Evolutionary conservation across 2,888 invertebrate genomes (phyloP), one percentile per base, ranked within the genome.

Genomic region (Euzophera pinguis): DNA sequence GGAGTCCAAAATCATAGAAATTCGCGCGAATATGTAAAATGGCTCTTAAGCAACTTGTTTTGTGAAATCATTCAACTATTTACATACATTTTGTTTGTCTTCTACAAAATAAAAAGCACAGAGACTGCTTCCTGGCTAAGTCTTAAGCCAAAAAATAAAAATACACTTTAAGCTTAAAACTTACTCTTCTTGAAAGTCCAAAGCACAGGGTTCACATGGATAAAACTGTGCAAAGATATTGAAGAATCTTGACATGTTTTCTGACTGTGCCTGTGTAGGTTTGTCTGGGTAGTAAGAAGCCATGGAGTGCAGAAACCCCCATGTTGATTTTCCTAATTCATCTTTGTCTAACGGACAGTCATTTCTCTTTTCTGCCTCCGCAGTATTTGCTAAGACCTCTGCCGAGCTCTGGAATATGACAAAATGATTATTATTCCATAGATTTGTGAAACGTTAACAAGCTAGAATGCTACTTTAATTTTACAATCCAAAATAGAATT

Each of bases 301-400:
- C 94, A 99, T 98, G 0, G 99, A 97, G 76, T 99, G 99, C 1
- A 99, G 91, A 63, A 99, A 93, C 5, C 96, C 94, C 99, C 99
- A 99, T 1, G 99, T 96, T 49, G 93, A 92, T 3, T 92, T 91
- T 17, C 96, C 96, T 41, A 96, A 79, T 58, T 94, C 93, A 57
- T 94, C 93, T 72, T 93, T 96, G 70, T 96, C 95, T 53, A 96
- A 71, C 0, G 96, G 96, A 74, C 96, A 96, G 64, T 95, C 93
- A 10, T 71, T 73, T 27, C 67, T 62, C 14, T 43, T 43, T 13
- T 22, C 12, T 50, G 12, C 47, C 58, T 57, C 63, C 48, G 57
- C 4, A 38, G 50, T 13, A 27, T 45, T 52, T 32, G 45, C 14
- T 4, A 3, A 10, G 1, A 10, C 43, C 1, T 13, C 29, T 6